Conservation (phyloP, 1,140 invertebrate species). For the Hormaphis cornu region DNA sequence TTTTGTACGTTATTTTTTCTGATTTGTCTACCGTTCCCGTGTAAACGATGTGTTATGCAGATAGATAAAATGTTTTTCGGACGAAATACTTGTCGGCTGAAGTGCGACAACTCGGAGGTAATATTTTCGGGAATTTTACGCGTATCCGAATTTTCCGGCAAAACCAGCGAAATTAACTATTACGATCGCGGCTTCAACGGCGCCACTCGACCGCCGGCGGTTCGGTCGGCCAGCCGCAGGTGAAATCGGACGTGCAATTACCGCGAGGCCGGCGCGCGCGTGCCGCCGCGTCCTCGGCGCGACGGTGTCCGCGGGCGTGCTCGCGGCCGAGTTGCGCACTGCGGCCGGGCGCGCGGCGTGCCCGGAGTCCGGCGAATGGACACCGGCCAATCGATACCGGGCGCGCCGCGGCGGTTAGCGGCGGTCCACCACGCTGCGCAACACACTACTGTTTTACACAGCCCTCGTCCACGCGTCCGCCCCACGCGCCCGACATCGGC, state of each 20-base stretch:
- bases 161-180: neutral
- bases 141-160: too few species aligned
- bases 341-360: neutral
- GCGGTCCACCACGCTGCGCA: neutral
- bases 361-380: conserved; percentile 28
- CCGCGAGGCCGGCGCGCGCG: neutral
- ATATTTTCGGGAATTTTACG: too few species aligned
- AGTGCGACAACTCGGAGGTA: too few species aligned
- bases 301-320: neutral
- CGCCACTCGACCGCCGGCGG: neutral
- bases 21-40: too few species aligned
- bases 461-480: neutral
- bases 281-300: neutral
- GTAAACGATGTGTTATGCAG: too few species aligned
- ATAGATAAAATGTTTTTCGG: too few species aligned
- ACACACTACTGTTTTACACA: neutral
- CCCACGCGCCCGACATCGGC: too few species aligned
- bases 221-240: neutral
- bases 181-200: neutral
- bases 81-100: too few species aligned
- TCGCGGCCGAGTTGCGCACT: conserved; percentile 22
- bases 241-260: neutral
- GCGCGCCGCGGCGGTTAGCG: neutral
- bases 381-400: conserved; percentile 25
- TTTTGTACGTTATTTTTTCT: too few species aligned